These are phyloP conservation scores for Yoshiicerus persimilis DNA, from an alignment of 1,140 invertebrate species.

Conservation along the genomic window DNA sequence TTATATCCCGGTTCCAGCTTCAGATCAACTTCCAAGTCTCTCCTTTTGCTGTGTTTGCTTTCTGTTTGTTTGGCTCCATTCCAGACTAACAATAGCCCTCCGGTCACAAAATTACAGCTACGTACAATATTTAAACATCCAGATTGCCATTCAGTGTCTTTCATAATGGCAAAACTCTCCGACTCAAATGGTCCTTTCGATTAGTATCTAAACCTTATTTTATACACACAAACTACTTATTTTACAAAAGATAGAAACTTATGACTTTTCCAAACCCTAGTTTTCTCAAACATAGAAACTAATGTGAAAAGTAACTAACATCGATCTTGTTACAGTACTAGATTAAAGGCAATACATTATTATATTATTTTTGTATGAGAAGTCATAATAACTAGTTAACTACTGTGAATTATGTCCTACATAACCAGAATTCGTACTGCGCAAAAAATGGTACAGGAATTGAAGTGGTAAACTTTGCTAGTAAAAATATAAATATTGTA, in stretches of 20 bases:
- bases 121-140: conserved; percentile 1
- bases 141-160: not conserved
- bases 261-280: no score
- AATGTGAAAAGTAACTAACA: not conserved
- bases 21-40: not conserved
- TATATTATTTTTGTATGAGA: no score
- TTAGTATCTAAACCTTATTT: not conserved
- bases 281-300: not conserved
- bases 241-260: no score
- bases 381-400: no score
- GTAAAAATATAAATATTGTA: not conserved
- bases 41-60: conserved; percentile 16
- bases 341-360: no score
- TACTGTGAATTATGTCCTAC: no score
- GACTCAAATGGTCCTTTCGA: not conserved
- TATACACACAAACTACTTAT: no score
- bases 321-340: not conserved
- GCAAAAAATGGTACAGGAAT: not conserved
- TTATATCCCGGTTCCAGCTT: not conserved
- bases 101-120: not conserved
- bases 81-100: not conserved
- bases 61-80: not conserved
- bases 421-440: not conserved
- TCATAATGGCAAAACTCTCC: not conserved
- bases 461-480: not conserved